These are phyloP conservation scores for Scaptomyza pallida DNA, from an alignment of 1,140 invertebrate genomes.

Conservation along the genomic window DNA sequence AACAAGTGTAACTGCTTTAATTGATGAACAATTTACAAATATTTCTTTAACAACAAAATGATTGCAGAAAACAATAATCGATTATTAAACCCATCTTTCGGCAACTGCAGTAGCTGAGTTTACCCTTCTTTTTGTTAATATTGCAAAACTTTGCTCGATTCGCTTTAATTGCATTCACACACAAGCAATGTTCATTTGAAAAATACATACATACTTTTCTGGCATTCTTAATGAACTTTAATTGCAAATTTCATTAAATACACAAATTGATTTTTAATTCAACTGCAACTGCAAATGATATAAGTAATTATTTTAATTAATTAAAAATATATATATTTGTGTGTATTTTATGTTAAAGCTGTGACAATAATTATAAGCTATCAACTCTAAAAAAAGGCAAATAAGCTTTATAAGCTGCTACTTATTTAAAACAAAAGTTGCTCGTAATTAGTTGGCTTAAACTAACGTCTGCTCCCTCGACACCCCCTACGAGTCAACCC, in stretches of 20 bases:
- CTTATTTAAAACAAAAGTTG: conserved; percentile 65
- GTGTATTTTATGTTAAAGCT: background rate
- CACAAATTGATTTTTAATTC: conserved; percentile 6
- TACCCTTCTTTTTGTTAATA: background rate
- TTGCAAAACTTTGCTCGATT: background rate
- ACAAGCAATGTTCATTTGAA: background rate
- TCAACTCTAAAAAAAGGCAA: conserved; percentile 12
- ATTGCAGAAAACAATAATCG: background rate
- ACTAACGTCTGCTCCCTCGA: conserved; percentile 38
- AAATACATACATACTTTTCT: conserved; percentile 2
- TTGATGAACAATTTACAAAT: background rate
- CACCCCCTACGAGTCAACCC: background rate
- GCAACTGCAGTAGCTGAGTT: no score
- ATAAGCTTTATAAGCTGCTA: conserved; percentile 55
- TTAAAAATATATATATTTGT: background rate
- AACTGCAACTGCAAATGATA: background rate
- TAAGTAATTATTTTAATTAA: conserved; percentile 2
- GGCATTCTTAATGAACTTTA: conserved; percentile 6
- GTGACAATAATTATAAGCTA: background rate
- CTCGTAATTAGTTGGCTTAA: conserved; percentile 70
- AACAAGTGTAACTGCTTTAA: background rate
- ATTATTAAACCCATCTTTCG: no score
- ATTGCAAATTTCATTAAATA: conserved; percentile 8
- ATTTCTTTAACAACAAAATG: no score
- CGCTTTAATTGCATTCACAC: conserved; percentile 9